Evolutionary conservation across 1,140 invertebrate genomes (phyloP).

Genomic region (Lasioglossum baleicum): DNA sequence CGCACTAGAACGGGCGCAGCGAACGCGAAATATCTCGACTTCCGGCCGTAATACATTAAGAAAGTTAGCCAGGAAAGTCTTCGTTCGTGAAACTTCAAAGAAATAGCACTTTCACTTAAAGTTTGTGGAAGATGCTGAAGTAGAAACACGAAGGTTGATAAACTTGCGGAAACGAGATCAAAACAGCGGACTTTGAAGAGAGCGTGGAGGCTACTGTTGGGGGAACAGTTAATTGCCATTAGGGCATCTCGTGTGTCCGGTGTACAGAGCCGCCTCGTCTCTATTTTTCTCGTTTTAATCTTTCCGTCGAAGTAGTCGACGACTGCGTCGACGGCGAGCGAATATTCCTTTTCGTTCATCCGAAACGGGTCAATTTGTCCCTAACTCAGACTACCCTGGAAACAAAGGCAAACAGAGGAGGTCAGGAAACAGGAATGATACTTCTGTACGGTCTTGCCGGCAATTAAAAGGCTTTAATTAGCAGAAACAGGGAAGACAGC

Average conservation of each 20-base stretch:
- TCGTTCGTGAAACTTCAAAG: not conserved
- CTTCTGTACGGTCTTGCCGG: not conserved
- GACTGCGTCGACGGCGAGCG: not conserved
- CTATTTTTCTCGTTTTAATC: not conserved
- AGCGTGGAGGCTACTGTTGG: not conserved
- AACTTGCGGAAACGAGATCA: not conserved
- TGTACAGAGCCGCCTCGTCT: not conserved
- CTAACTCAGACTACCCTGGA: not conserved
- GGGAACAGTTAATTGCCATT: not conserved
- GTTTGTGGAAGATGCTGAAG: not conserved
- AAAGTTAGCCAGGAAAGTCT: not conserved
- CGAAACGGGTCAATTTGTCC: not conserved
- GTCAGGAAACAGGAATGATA: constrained; percentile 2
- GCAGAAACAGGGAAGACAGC: not conserved
- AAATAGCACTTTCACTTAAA: not conserved
- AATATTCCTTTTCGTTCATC: not conserved
- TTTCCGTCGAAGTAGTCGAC: not conserved
- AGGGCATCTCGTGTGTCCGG: not conserved
- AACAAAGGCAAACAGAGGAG: not conserved
- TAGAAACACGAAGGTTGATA: not conserved
- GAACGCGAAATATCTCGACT: not conserved
- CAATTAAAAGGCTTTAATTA: constrained; percentile 39
- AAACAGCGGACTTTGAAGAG: not conserved
- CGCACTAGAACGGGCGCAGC: too few relatives aligned
- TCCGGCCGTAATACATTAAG: too few relatives aligned